Conservation (phyloP, 2,797 vertebrate species). For the Danio albolineatus region DNA sequence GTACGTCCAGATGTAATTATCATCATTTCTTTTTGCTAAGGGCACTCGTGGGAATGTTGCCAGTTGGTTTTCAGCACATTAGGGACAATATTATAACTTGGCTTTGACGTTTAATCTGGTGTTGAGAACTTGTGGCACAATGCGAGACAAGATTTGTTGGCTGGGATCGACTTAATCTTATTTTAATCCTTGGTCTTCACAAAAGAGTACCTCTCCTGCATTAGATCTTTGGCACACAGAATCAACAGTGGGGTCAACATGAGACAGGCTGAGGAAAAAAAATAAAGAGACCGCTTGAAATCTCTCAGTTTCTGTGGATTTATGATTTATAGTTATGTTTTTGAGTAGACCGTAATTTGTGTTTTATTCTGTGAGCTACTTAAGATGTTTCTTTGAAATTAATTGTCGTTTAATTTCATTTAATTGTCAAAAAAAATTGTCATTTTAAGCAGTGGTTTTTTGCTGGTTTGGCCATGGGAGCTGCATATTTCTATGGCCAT, state of each 20-base stretch:
- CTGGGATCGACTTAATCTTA: constrained; percentile 34
- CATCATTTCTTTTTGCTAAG: constrained; percentile 27
- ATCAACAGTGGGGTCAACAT: constrained; percentile 1
- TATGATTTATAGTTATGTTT: too few species aligned
- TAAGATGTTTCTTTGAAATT: too few species aligned
- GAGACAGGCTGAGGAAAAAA: background rate
- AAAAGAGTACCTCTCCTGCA: constrained; percentile 11
- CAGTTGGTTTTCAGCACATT: constrained; percentile 46
- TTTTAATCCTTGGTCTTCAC: constrained; percentile 29
- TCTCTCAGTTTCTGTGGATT: too few species aligned
- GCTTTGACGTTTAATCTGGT: constrained; percentile 46
- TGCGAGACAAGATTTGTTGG: constrained; percentile 38
- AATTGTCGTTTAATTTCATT: too few species aligned
- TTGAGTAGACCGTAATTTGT: too few species aligned
- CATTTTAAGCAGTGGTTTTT: too few species aligned
- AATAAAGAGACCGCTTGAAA: background rate
- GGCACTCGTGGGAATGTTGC: constrained; percentile 38
- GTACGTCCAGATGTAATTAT: constrained; percentile 37
- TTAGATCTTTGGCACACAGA: constrained; percentile 8
- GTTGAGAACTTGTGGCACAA: constrained; percentile 38
- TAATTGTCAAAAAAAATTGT: too few species aligned
- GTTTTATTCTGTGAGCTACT: too few species aligned
- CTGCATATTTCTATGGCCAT: too few species aligned
- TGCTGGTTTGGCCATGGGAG: too few species aligned
- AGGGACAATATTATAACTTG: constrained; percentile 29